These are phyloP conservation scores for Zaprionus camerounensis DNA, from an alignment of 1,140 invertebrate species.

Conservation along the genomic window DNA sequence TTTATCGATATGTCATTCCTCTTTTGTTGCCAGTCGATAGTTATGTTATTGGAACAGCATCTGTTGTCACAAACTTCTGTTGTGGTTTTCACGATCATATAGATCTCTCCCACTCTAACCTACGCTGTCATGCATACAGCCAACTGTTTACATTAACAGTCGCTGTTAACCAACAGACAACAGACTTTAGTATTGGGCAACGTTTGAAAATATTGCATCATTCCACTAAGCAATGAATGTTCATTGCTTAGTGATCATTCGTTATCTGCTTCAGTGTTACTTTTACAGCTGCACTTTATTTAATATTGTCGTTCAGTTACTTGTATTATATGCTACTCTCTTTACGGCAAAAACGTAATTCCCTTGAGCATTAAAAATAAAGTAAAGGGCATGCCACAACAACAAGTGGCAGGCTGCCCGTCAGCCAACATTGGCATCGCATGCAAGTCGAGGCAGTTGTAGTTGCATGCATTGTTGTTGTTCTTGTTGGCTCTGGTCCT, in stretches of 20 bases:
- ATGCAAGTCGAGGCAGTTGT: constrained; percentile 3
- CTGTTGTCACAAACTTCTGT: not conserved
- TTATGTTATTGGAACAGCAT: not conserved
- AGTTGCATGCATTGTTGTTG: not conserved
- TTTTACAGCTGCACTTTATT: constrained; percentile 1
- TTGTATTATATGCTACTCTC: not conserved
- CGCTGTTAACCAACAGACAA: not conserved
- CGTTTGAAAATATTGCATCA: not conserved
- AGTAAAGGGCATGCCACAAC: constrained; percentile 7
- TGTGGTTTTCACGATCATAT: not conserved
- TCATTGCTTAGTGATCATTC: too few relatives aligned
- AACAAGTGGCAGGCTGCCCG: not conserved
- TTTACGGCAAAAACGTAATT: not conserved
- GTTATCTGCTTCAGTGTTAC: not conserved
- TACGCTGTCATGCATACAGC: not conserved
- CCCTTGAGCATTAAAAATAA: not conserved
- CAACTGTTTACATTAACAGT: not conserved
- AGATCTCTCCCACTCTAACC: not conserved
- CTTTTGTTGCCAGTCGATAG: not conserved
- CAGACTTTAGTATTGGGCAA: not conserved
- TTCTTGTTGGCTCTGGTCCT: constrained; percentile 5
- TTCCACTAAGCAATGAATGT: too few relatives aligned
- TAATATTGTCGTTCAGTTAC: not conserved
- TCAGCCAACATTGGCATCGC: constrained; percentile 31
- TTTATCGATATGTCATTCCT: not conserved